phyloP scores from a whole-genome alignment of 2,797 vertebrate genomes.

The Bovichtus variegatus region DNA sequence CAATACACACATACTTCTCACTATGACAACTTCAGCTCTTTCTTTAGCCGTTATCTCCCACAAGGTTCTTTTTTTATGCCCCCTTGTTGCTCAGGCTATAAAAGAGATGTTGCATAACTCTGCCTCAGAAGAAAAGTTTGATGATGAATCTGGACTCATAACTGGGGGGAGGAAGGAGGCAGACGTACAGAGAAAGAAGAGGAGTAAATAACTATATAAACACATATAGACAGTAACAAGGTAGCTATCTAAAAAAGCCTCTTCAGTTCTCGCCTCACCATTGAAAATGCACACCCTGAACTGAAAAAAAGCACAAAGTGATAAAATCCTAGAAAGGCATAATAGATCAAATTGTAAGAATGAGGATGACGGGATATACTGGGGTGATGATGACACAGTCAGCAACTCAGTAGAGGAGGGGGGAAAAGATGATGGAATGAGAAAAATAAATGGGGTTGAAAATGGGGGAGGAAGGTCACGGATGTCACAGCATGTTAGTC shows the following conservation, averaged over 20 bases:
- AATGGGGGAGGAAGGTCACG: conserved; percentile 60
- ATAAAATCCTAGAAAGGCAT: conserved; percentile 7
- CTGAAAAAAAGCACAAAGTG: conserved; percentile 5
- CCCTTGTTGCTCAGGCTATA: conserved; percentile 58
- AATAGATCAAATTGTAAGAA: conserved; percentile 4
- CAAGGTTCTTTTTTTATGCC: conserved; percentile 54
- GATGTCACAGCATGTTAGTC: conserved; percentile 74
- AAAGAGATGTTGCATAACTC: conserved; percentile 74
- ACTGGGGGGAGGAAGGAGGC: conserved; percentile 16
- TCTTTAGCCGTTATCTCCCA: conserved; percentile 55
- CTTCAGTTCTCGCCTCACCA: background rate
- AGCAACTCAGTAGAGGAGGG: conserved; percentile 9
- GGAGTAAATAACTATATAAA: conserved; percentile 33
- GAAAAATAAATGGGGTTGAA: conserved; percentile 39
- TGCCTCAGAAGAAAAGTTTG: conserved; percentile 51
- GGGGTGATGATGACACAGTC: conserved; percentile 14
- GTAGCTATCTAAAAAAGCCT: conserved; percentile 2
- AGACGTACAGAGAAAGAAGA: conserved; percentile 24
- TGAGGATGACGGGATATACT: conserved; percentile 27
- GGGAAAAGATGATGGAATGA: conserved; percentile 42
- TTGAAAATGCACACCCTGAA: background rate
- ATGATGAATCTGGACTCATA: conserved; percentile 57
- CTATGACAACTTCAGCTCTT: conserved; percentile 27
- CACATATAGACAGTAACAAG: background rate
- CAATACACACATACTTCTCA: background rate